Evolutionary conservation across 35 echinoderm and acorn worm genomes (phyloP).

Genomic region (Diadema setosum): DNA sequence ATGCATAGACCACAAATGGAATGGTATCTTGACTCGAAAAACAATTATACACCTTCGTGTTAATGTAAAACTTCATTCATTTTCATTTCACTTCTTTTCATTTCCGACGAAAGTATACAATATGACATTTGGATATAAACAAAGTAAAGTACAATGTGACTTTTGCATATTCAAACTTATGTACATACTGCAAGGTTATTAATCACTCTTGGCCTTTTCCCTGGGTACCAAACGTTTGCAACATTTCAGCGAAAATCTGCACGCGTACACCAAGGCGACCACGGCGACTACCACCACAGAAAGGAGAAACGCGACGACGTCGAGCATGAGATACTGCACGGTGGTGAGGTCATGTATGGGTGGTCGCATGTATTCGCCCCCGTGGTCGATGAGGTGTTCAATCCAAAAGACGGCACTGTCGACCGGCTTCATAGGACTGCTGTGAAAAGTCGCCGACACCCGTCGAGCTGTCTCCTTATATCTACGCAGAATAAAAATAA

Average conservation of each 20-base stretch:
- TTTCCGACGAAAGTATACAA: no score
- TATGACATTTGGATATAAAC: no score
- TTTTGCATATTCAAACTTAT: no score
- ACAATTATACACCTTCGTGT: background rate
- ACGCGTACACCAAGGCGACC: background rate
- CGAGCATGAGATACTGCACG: constrained; percentile 19
- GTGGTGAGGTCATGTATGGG: background rate
- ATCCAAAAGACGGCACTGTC: constrained; percentile 25
- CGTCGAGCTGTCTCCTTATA: background rate
- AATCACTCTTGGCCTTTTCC: background rate
- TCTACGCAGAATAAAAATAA: no score
- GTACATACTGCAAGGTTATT: no score
- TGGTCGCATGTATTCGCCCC: background rate
- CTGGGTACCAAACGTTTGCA: background rate
- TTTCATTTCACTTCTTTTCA: no score
- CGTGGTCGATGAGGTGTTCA: constrained; percentile 44
- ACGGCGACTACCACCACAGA: background rate
- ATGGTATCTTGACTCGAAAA: background rate
- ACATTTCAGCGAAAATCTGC: background rate
- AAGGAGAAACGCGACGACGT: constrained; percentile 12
- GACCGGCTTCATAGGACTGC: background rate
- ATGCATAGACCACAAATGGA: no score
- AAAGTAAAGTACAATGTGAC: no score
- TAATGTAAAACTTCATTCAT: no score
- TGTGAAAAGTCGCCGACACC: constrained; percentile 10